A percentile compares a stretch with the other conserved stretches of the same genome.
Conservation (phyloP, 2,888 invertebrate species). For the Microplitis manilae region DNA sequence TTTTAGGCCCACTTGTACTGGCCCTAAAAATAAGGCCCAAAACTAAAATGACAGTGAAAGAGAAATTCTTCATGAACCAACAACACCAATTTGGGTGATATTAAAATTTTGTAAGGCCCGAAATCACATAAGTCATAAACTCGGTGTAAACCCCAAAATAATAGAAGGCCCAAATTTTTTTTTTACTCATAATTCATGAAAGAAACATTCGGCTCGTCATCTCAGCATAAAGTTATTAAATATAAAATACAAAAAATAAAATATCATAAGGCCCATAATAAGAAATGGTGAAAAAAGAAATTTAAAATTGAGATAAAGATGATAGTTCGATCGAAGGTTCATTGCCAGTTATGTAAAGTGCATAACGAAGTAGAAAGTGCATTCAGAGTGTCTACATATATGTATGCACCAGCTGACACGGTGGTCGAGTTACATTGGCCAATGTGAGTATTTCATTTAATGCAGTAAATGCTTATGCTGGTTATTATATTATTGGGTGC, state of each 20-base stretch:
- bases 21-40: background rate
- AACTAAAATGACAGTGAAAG: background rate
- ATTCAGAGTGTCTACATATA: background rate
- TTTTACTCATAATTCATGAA: background rate
- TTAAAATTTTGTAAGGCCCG: background rate
- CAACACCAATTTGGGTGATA: no score
- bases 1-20: background rate
- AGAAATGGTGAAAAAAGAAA: background rate
- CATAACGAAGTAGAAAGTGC: slow-evolving; percentile 34
- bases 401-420: slow-evolving; percentile 22
- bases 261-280: background rate
- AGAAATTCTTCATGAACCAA: no score
- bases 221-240: background rate
- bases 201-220: background rate
- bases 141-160: no score
- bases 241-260: background rate
- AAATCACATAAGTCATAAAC: background rate
- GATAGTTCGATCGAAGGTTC: slow-evolving; percentile 58
- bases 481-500: no score
- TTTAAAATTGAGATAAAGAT: slow-evolving; percentile 13
- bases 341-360: slow-evolving; percentile 69
- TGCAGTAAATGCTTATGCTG: background rate
- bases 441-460: background rate
- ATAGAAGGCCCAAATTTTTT: background rate
- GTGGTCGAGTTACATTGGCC: slow-evolving; percentile 15